Conservation (phyloP, 2,113 vertebrate species). For the Ailurus styani region DNA sequence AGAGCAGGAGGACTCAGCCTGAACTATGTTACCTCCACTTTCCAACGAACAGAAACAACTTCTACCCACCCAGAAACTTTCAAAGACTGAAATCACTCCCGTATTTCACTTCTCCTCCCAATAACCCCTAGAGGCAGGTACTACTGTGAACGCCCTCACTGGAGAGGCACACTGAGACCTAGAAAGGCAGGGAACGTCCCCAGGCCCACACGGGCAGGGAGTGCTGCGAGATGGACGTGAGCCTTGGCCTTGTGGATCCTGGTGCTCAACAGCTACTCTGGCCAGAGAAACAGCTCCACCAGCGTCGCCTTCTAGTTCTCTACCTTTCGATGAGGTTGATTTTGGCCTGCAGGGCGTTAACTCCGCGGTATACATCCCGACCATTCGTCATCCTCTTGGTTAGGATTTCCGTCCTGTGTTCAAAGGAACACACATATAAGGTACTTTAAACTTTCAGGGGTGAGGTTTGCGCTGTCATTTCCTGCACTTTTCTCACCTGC, state of each 20-base stretch:
- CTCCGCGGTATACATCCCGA: neutral
- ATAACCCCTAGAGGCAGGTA: neutral
- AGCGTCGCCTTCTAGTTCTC: neutral
- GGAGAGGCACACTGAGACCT: neutral
- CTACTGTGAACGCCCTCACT: fast-evolving
- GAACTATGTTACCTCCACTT: too few relatives aligned
- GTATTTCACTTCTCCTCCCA: neutral
- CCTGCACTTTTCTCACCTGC: neutral
- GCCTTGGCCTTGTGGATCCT: neutral
- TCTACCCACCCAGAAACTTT: neutral
- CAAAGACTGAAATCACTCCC: neutral
- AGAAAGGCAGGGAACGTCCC: fast-evolving
- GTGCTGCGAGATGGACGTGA: neutral
- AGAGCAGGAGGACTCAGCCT: neutral
- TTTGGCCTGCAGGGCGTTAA: slow-evolving; percentile 59
- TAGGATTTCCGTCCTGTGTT: slow-evolving; percentile 76
- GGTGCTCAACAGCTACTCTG: neutral
- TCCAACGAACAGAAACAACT: neutral
- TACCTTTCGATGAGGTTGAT: slow-evolving; percentile 84
- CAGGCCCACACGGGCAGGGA: fast-evolving
- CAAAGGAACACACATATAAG: neutral
- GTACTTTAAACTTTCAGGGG: neutral
- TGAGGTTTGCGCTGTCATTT: neutral
- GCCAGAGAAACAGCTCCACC: fast-evolving
- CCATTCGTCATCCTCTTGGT: slow-evolving; percentile 74